Conservation (phyloP, 2,888 invertebrate species). For the Drosophila pegasa region DNA sequence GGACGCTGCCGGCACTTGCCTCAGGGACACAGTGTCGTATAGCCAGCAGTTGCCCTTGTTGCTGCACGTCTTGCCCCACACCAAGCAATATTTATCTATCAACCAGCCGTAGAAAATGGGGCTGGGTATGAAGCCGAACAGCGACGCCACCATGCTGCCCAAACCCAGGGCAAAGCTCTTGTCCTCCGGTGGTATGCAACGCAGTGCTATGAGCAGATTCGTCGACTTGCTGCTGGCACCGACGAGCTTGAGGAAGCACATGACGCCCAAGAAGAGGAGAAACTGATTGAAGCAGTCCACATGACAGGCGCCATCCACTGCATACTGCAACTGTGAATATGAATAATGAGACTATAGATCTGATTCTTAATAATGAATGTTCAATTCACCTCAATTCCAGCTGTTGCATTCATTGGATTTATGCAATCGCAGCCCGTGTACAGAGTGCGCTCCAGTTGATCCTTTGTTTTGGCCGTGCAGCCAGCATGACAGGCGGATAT, state of each 20-base stretch:
- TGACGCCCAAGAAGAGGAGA: slow-evolving; percentile 85
- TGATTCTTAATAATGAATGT: background rate
- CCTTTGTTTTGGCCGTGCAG: slow-evolving; percentile 84
- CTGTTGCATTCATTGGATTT: slow-evolving; percentile 1
- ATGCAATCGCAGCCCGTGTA: slow-evolving; percentile 63
- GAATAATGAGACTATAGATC: background rate
- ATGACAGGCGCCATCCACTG: slow-evolving; percentile 85
- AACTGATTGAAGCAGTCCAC: slow-evolving; percentile 87
- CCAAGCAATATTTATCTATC: slow-evolving; percentile 87
- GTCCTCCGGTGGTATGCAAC: slow-evolving; percentile 89
- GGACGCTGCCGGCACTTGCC: slow-evolving; percentile 62
- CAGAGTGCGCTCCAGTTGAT: slow-evolving; percentile 47
- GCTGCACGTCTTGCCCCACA: slow-evolving; percentile 90
- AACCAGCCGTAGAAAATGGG: slow-evolving; percentile 90
- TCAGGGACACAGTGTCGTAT: slow-evolving; percentile 88
- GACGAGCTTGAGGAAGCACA: slow-evolving; percentile 86
- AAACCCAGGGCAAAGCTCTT: slow-evolving; percentile 89
- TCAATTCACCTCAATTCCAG: slow-evolving; percentile 19
- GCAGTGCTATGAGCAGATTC: slow-evolving; percentile 86
- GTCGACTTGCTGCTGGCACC: slow-evolving; percentile 87
- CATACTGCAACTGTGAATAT: slow-evolving; percentile 45
- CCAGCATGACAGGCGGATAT: slow-evolving; percentile 93
- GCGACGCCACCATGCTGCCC: slow-evolving; percentile 87
- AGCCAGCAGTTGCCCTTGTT: slow-evolving; percentile 90
- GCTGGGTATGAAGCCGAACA: slow-evolving; percentile 89